Base-by-base conservation (phyloP, 2,888 invertebrate species). In the Geotrupes spiniger region DNA sequence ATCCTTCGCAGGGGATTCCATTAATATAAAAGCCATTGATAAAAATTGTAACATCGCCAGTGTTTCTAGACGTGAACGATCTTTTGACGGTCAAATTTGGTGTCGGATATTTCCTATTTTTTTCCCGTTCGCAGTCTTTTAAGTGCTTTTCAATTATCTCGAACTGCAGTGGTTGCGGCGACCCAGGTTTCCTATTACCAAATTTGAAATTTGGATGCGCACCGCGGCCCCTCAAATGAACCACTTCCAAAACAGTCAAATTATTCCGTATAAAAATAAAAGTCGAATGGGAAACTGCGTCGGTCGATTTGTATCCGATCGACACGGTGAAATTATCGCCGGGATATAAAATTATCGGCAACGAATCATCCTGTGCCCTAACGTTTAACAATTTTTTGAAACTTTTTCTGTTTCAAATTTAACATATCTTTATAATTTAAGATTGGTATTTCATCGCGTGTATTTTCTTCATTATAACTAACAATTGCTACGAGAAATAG, bases 151-250 rank as follows among this genome's bases (percentile, higher is more conserved):
- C 76, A 41, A 75, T 77, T 60, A 89, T 76, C 74, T 96, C 93
- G 66, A 97, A 93, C 27, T 86, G 73, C 15, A 97, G 74, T 3
- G 92, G 87, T 11, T 83, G 80, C 36, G 72, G 63, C 2, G 87
- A 83, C 5, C 90, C 92, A 0, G 93, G 88, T 46, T 84, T 84
- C n/a, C 89, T 83, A 64, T 91, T 93, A 14, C 86, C 93, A 63
- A 96, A 86, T 64, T 89, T 88, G 71, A 98, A 87, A 69, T 89
- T 85, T 2, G 95, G 92, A 58, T 83, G 75, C 1, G 90, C 92
- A 10, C 95, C 93, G 65, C 87, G 84, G 0, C 92, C 96, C 46
- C 82, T 82, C 52, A 98, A 73, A 65, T 87, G 82, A 16, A 95
- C 78, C 2, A 87, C 84, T 73, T 98, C 97, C 64, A 96, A 72